Evolutionary conservation across 1,140 invertebrate species (phyloP).

Genomic region (Drosophila nigromelanica): DNA sequence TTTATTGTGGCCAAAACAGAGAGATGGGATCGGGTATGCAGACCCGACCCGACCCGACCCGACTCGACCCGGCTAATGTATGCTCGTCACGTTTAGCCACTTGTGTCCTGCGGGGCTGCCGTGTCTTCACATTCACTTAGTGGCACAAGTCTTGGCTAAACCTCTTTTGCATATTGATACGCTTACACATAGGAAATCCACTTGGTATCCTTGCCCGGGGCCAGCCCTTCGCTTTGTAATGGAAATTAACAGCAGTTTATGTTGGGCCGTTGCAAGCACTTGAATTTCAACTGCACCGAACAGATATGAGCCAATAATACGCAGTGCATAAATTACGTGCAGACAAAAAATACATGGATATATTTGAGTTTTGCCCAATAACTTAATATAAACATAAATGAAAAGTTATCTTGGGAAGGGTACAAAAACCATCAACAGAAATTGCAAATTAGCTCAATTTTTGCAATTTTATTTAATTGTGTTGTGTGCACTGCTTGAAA

Average conservation of each 20-base stretch:
- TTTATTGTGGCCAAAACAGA: conserved; percentile 66
- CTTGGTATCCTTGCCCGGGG: conserved; percentile 7
- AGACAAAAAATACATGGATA: conserved; percentile 1
- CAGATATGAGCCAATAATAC: conserved; percentile 30
- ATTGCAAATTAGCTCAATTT: too few species aligned
- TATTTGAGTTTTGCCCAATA: neutral
- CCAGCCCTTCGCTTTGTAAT: conserved; percentile 37
- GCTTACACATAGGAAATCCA: conserved; percentile 45
- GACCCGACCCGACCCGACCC: neutral
- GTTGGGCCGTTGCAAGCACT: conserved; percentile 21
- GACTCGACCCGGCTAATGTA: conserved; percentile 52
- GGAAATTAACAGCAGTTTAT: conserved; percentile 54
- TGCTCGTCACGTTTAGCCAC: conserved; percentile 79
- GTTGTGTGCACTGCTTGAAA: conserved; percentile 35
- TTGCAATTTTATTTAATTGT: conserved; percentile 22
- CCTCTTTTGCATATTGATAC: conserved; percentile 77
- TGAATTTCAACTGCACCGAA: conserved; percentile 3
- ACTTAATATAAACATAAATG: neutral
- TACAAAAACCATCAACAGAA: too few species aligned
- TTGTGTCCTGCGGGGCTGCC: conserved; percentile 63
- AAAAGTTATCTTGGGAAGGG: too few species aligned
- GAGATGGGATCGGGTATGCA: neutral
- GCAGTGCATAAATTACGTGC: conserved; percentile 18
- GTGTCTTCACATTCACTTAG: conserved; percentile 75
- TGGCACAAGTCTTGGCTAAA: conserved; percentile 44